Evolutionary conservation across 2,113 vertebrate genomes (phyloP).

Genomic region (Eptesicus fuscus): DNA sequence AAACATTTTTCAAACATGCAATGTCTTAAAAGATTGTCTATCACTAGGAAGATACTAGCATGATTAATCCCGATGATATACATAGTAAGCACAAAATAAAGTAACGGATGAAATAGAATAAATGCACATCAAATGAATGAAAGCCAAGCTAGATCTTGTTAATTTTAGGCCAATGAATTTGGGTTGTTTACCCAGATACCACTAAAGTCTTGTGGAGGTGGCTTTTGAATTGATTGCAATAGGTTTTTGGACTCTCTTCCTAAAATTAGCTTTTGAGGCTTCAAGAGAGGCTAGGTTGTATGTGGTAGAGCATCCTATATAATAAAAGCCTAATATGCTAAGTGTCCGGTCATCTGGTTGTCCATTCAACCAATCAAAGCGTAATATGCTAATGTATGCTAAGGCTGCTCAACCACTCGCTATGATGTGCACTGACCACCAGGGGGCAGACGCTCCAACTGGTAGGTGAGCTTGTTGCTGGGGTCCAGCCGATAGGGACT

Average conservation of each 20-base stretch:
- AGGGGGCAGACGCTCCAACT: too few relatives aligned
- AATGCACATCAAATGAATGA: neutral
- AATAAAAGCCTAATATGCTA: too few relatives aligned
- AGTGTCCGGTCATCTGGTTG: too few relatives aligned
- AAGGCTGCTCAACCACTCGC: too few relatives aligned
- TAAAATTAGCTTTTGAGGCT: neutral
- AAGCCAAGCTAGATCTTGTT: neutral
- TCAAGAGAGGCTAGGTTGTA: neutral
- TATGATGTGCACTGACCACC: too few relatives aligned
- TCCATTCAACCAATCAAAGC: too few relatives aligned
- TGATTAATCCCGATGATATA: neutral
- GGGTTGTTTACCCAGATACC: neutral
- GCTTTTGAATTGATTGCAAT: neutral
- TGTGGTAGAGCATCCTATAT: neutral
- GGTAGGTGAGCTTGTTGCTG: too few relatives aligned
- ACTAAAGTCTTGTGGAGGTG: neutral
- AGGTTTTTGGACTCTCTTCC: neutral
- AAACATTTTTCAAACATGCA: neutral
- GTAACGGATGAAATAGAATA: neutral
- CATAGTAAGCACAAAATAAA: neutral
- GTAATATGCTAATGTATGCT: too few relatives aligned
- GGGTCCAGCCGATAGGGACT: too few relatives aligned
- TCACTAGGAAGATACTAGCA: neutral
- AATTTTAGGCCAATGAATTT: neutral
- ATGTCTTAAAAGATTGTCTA: neutral